A percentile compares a stretch with the other conserved stretches of the same genome.
phyloP scores from a whole-genome alignment of 92 coral and sea anemone species.

The Phenganax marumi region DNA sequence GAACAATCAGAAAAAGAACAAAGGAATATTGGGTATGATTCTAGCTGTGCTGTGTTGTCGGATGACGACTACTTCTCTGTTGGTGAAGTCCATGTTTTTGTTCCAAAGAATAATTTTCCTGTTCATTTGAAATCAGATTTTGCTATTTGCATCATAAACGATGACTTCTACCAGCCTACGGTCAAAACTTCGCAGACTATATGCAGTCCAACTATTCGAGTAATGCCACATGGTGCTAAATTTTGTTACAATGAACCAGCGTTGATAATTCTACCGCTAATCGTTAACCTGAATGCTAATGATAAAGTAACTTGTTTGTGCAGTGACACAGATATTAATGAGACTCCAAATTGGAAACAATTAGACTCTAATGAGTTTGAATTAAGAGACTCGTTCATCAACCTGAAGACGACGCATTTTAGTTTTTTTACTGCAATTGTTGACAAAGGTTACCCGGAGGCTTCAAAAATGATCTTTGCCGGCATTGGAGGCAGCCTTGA shows the following conservation, averaged over 20 bases:
- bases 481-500: slow-evolving; percentile 85
- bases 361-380: slow-evolving; percentile 64
- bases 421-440: slow-evolving; percentile 87
- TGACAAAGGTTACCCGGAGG: slow-evolving; percentile 82
- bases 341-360: slow-evolving; percentile 67
- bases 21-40: neutral
- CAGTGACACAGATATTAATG: slow-evolving; percentile 79
- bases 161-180: slow-evolving; percentile 63
- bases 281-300: slow-evolving; percentile 48
- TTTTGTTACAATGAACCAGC: slow-evolving; percentile 83
- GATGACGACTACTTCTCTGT: slow-evolving; percentile 57
- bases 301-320: slow-evolving; percentile 75
- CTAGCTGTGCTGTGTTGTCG: neutral
- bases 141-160: slow-evolving; percentile 68
- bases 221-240: slow-evolving; percentile 87
- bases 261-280: slow-evolving; percentile 72
- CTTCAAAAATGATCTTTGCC: slow-evolving; percentile 67
- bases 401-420: slow-evolving; percentile 81
- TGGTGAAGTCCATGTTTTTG: slow-evolving; percentile 82
- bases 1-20: neutral
- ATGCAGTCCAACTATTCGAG: slow-evolving; percentile 72
- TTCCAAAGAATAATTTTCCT: slow-evolving; percentile 77
- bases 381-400: slow-evolving; percentile 66
- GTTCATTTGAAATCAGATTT: slow-evolving; percentile 86
- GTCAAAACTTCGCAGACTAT: slow-evolving; percentile 61